These are phyloP conservation scores for Rhagium mordax DNA, from an alignment of 2,888 invertebrate genomes.

Conservation along the genomic window DNA sequence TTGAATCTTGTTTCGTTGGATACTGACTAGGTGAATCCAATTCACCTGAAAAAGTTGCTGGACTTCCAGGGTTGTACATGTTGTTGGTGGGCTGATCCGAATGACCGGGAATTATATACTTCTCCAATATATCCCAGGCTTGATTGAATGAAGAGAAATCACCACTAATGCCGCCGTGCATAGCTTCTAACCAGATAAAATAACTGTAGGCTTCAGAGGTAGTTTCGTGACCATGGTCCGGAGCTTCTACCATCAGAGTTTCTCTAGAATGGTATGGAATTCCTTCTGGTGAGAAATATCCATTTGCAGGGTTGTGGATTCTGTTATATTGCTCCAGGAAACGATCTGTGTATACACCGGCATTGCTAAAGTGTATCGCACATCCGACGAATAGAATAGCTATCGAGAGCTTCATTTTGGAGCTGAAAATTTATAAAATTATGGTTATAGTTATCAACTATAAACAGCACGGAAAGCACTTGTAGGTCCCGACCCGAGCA, in stretches of 20 bases:
- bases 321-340: constrained; percentile 45
- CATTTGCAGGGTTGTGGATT: constrained; percentile 35
- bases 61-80: constrained; percentile 46
- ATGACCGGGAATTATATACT: constrained; percentile 47
- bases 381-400: constrained; percentile 1
- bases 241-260: constrained; percentile 54
- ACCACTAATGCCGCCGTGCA: constrained; percentile 51
- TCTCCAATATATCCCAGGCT: constrained; percentile 52
- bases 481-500: too few species aligned
- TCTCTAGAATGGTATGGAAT: constrained; percentile 55
- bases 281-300: constrained; percentile 45
- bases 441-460: too few species aligned
- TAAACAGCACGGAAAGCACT: too few species aligned
- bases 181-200: constrained; percentile 51
- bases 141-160: constrained; percentile 50
- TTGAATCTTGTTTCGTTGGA: constrained; percentile 42
- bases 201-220: constrained; percentile 56
- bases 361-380: background rate
- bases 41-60: constrained; percentile 42
- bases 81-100: constrained; percentile 41
- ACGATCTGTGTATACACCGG: constrained; percentile 40
- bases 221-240: constrained; percentile 55
- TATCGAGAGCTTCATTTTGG: background rate
- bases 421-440: constrained; percentile 1
- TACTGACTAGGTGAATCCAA: constrained; percentile 46